Evolutionary conservation across 2,888 invertebrate species (phyloP).

Genomic region (Caenorhabditis macrosperma): DNA sequence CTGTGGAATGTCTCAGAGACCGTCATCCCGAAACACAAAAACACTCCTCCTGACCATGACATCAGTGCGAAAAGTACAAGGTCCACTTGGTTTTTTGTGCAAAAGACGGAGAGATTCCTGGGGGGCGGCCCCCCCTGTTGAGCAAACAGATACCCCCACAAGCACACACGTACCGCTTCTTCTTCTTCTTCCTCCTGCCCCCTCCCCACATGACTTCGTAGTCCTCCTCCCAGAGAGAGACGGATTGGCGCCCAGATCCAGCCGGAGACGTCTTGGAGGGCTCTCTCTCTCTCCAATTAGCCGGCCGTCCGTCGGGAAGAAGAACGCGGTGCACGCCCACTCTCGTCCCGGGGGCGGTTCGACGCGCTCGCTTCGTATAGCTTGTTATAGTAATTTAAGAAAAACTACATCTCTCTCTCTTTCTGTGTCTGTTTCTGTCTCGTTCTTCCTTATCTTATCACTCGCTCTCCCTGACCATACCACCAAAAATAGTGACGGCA

Average conservation of each 20-base stretch:
- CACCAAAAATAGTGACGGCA: constrained; percentile 48
- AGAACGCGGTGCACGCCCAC: background rate
- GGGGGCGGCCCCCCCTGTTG: constrained; percentile 21
- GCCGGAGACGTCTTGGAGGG: background rate
- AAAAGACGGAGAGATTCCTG: background rate
- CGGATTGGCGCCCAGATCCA: constrained; percentile 1
- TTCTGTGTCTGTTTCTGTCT: constrained; percentile 1
- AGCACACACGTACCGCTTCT: constrained; percentile 16
- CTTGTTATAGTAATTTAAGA: no score
- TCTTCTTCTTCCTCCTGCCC: constrained; percentile 7
- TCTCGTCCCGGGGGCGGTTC: no score
- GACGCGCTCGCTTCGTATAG: background rate
- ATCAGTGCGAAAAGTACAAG: constrained; percentile 37
- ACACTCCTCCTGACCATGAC: constrained; percentile 28
- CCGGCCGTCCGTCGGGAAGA: constrained; percentile 16
- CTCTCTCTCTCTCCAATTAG: constrained; percentile 24
- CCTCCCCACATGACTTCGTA: constrained; percentile 7
- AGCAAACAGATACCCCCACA: constrained; percentile 33
- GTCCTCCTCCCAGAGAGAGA: background rate
- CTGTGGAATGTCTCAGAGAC: background rate
- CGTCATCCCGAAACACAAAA: background rate
- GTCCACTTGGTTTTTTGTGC: constrained; percentile 18
- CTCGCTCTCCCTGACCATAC: constrained; percentile 11
- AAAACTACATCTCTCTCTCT: no score
- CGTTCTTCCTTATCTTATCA: constrained; percentile 2